Percentiles rank a stretch among this genome's conserved stretches.
Evolutionary conservation across 2,797 vertebrate genomes (phyloP).

Genomic region (Karalla daura): DNA sequence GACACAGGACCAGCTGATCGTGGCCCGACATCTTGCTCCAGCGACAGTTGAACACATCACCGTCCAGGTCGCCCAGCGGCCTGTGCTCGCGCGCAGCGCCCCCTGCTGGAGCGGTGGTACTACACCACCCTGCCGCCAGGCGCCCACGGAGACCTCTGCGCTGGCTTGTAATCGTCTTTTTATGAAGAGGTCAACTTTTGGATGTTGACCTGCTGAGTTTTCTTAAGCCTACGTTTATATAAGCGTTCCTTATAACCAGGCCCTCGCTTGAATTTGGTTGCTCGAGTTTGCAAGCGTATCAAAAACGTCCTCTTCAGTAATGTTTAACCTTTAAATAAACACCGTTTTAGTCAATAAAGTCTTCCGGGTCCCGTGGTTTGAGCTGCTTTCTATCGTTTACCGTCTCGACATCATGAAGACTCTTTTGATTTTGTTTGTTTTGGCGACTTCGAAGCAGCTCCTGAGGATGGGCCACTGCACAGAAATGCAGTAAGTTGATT

Average conservation of each 20-base stretch:
- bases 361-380: slow-evolving; percentile 14
- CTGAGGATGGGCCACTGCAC: slow-evolving; percentile 53
- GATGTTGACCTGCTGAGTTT: too few relatives aligned
- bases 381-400: slow-evolving; percentile 41
- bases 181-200: too few relatives aligned
- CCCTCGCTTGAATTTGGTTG: too few relatives aligned
- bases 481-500: slow-evolving; percentile 70
- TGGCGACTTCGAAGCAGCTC: slow-evolving; percentile 55
- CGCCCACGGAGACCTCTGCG: too few relatives aligned
- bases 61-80: slow-evolving; percentile 28
- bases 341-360: slow-evolving; percentile 74
- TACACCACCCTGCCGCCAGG: not conserved
- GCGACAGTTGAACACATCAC: slow-evolving; percentile 48
- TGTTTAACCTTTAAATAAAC: slow-evolving; percentile 82
- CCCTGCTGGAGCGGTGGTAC: slow-evolving; percentile 24
- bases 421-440: slow-evolving; percentile 57
- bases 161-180: too few relatives aligned
- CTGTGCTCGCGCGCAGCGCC: slow-evolving; percentile 5
- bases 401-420: slow-evolving; percentile 72
- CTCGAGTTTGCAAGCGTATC: too few relatives aligned
- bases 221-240: too few relatives aligned
- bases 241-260: too few relatives aligned
- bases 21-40: slow-evolving; percentile 78
- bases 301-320: too few relatives aligned
- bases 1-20: slow-evolving; percentile 76